phyloP scores from a whole-genome alignment of 2,888 invertebrate species.

The Drosophila peninsularis region DNA sequence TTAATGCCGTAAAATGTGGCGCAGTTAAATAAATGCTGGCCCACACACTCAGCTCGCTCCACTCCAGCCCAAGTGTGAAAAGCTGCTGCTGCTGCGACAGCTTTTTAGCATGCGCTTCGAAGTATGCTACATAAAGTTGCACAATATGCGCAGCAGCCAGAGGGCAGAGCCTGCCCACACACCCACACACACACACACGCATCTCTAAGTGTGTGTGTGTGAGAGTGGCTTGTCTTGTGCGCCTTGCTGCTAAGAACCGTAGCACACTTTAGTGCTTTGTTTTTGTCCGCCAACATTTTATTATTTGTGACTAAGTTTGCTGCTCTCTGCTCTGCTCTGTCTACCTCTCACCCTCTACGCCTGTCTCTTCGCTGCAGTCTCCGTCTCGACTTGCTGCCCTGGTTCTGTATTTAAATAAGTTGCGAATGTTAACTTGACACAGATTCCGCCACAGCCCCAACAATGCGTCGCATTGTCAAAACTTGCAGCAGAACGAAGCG shows the following conservation, averaged over 20 bases:
- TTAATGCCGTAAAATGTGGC: constrained; percentile 75
- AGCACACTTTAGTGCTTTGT: constrained; percentile 55
- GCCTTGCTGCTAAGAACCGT: constrained; percentile 41
- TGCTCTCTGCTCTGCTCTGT: background rate
- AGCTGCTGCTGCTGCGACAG: constrained; percentile 44
- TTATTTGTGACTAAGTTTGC: constrained; percentile 33
- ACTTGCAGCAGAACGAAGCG: background rate
- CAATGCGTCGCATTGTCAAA: constrained; percentile 17
- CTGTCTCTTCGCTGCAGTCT: too few relatives aligned
- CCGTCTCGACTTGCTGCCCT: constrained; percentile 15
- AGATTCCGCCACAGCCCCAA: constrained; percentile 43
- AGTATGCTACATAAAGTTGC: constrained; percentile 75
- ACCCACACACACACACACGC: background rate
- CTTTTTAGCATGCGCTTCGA: constrained; percentile 58
- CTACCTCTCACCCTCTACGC: background rate
- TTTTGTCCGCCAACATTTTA: constrained; percentile 45
- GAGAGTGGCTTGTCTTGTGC: constrained; percentile 18
- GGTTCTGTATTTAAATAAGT: constrained; percentile 66
- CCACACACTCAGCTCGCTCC: background rate
- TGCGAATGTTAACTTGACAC: constrained; percentile 78
- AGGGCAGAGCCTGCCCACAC: constrained; percentile 15
- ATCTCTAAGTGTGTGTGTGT: background rate
- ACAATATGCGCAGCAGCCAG: constrained; percentile 64
- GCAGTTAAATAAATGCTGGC: constrained; percentile 67
- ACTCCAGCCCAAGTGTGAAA: constrained; percentile 15